Percentiles rank a stretch among this genome's conserved stretches.
phyloP scores from a whole-genome alignment of 2,113 vertebrate species.

The Dasyurus viverrinus region DNA sequence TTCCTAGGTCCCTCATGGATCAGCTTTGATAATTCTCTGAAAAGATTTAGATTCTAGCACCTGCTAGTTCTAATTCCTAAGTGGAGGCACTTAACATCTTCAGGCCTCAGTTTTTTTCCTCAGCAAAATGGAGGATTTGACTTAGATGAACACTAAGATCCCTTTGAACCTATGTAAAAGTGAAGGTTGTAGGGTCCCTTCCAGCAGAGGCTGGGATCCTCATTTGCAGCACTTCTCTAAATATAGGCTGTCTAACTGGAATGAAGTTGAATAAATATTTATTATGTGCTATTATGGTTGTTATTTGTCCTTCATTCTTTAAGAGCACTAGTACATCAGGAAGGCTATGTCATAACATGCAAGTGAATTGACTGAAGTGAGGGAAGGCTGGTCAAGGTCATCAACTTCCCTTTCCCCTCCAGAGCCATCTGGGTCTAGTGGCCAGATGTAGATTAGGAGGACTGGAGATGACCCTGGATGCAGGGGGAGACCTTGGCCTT shows the following conservation, averaged over 20 bases:
- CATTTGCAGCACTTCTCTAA: not conserved
- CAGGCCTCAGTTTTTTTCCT: not conserved
- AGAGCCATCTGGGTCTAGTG: too few species aligned
- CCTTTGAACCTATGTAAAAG: not conserved
- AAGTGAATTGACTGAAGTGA: too few species aligned
- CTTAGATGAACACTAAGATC: not conserved
- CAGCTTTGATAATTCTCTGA: not conserved
- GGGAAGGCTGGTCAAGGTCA: too few species aligned
- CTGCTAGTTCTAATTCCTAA: not conserved
- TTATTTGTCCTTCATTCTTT: too few species aligned
- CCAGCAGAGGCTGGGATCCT: not conserved
- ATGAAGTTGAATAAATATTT: not conserved
- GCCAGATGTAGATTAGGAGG: too few species aligned
- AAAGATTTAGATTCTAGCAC: not conserved
- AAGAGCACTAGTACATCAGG: too few species aligned
- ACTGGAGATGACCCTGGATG: too few species aligned
- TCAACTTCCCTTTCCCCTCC: too few species aligned
- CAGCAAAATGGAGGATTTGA: not conserved
- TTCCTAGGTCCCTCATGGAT: not conserved
- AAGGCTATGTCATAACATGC: too few species aligned
- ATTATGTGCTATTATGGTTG: not conserved
- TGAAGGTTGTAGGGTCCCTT: not conserved
- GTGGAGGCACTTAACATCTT: not conserved
- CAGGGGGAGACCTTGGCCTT: too few species aligned
- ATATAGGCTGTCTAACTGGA: not conserved